Conservation (phyloP, 2,888 invertebrate genomes). For the Caenorhabditis virilis region DNA sequence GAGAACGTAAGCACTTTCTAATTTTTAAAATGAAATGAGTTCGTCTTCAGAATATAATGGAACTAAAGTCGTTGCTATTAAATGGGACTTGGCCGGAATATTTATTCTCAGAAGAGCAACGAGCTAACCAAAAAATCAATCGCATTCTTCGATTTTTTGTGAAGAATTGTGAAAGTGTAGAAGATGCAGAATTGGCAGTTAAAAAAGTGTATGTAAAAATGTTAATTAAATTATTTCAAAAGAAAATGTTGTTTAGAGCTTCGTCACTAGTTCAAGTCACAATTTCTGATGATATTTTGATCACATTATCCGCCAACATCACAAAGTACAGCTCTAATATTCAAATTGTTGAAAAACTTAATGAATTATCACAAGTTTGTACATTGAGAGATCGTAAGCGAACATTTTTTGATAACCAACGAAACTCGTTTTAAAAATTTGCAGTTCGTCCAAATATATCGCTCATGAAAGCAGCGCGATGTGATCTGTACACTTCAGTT, state of each 20-base stretch:
- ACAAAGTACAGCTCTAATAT: too few relatives aligned
- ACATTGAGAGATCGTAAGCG: slow-evolving; percentile 6
- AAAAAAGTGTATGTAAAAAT: slow-evolving; percentile 4
- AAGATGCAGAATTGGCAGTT: slow-evolving; percentile 9
- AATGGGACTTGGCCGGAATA: slow-evolving; percentile 25
- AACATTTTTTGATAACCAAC: not conserved
- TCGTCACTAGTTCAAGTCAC: too few relatives aligned
- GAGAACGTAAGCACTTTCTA: slow-evolving; percentile 1
- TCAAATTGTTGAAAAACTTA: slow-evolving; percentile 3
- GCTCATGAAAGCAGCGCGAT: slow-evolving; percentile 2
- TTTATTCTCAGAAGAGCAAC: slow-evolving; percentile 17
- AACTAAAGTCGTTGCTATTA: slow-evolving; percentile 9
- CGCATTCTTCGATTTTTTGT: slow-evolving; percentile 15
- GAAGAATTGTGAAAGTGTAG: slow-evolving; percentile 2
- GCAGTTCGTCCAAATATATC: slow-evolving; percentile 6
- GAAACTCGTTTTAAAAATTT: not conserved
- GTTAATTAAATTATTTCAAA: not conserved
- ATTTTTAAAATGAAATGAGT: slow-evolving; percentile 1
- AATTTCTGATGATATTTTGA: too few relatives aligned
- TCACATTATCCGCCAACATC: too few relatives aligned
- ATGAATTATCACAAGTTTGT: not conserved
- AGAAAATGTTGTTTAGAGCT: too few relatives aligned
- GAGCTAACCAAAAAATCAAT: not conserved
- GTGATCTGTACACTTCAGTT: slow-evolving; percentile 5
- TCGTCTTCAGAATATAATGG: slow-evolving; percentile 1